A percentile compares a stretch with the other conserved stretches of the same genome.
These are phyloP conservation scores for Prunella himalayana DNA, from an alignment of 2,113 vertebrate genomes.

Conservation along the genomic window DNA sequence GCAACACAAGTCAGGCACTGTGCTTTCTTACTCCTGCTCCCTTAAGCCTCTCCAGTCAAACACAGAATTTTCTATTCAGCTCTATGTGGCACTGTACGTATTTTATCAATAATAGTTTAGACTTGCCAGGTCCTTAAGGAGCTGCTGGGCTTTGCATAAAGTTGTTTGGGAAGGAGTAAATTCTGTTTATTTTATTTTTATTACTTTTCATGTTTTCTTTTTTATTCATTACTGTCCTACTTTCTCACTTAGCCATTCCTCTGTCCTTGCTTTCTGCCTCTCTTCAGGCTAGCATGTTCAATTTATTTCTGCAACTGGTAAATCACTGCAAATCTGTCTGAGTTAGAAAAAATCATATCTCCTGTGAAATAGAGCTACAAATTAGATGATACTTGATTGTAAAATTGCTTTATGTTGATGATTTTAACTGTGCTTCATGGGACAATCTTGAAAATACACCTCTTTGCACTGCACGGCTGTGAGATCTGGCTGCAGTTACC, in stretches of 20 bases:
- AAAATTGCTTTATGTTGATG: background rate
- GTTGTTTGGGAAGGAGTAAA: background rate
- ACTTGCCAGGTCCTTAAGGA: background rate
- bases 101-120: background rate
- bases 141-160: background rate
- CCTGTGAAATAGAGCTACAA: background rate
- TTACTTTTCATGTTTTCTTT: background rate
- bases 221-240: background rate
- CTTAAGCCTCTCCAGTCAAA: background rate
- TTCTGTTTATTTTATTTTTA: background rate
- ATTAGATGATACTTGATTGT: background rate
- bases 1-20: background rate
- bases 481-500: constrained; percentile 21
- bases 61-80: background rate
- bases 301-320: constrained; percentile 65
- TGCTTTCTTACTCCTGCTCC: background rate
- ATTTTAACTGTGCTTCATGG: background rate
- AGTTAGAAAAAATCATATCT: constrained; percentile 15
- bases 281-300: constrained; percentile 30
- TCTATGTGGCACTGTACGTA: background rate
- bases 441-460: background rate
- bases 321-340: constrained; percentile 30
- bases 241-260: constrained; percentile 23
- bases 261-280: constrained; percentile 38
- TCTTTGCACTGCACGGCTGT: background rate